These are phyloP conservation scores for Patella pellucida DNA, from an alignment of 2,888 invertebrate genomes.

Conservation along the genomic window DNA sequence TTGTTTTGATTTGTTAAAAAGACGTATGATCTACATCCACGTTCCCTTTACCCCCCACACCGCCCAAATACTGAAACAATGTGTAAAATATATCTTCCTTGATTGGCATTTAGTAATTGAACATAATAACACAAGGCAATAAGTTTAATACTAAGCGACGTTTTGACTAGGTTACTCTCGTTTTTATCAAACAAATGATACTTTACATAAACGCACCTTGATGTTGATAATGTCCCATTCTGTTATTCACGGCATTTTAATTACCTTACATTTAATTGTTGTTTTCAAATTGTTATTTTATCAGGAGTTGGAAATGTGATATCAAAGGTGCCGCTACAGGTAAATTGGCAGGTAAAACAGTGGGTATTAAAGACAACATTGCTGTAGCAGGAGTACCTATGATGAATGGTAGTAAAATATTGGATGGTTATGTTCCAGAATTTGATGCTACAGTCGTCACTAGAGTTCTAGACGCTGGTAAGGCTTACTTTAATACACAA, in stretches of 20 bases:
- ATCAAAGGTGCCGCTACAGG: constrained; percentile 56
- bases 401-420: constrained; percentile 53
- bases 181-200: too few species aligned
- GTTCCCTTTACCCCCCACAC: too few species aligned
- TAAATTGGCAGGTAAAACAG: constrained; percentile 55
- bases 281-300: background rate
- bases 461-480: constrained; percentile 62
- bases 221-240: background rate
- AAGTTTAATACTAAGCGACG: too few species aligned
- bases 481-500: background rate
- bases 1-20: too few species aligned
- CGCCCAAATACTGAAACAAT: too few species aligned
- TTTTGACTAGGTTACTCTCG: too few species aligned
- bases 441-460: constrained; percentile 64
- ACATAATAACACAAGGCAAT: too few species aligned
- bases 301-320: constrained; percentile 61
- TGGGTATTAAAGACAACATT: constrained; percentile 64
- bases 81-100: background rate
- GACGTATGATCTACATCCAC: too few species aligned
- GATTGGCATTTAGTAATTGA: too few species aligned
- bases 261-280: background rate
- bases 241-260: background rate
- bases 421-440: constrained; percentile 62
- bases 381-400: constrained; percentile 66
- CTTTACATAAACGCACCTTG: background rate